Evolutionary conservation across 2,888 invertebrate species (phyloP), one percentile per base, ranked within the genome.

Genomic region (Bellardia pandia): DNA sequence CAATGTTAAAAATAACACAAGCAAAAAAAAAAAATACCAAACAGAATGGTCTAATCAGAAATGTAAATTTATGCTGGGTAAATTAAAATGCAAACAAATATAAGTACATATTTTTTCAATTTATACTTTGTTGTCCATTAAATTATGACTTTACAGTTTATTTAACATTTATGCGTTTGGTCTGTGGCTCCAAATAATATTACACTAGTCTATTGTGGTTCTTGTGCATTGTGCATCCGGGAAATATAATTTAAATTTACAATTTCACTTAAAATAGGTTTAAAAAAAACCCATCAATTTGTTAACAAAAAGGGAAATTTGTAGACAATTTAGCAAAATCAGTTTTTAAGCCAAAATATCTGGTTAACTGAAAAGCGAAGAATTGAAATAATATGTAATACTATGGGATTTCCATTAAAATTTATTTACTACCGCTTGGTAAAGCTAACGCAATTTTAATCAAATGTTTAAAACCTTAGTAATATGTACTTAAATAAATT

Each of bases 61-160:
- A 85, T 85, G 85, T 62, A 85, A 85, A 79, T 85, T 78, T 85
- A 85, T 74, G 68, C 58, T 14, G 60, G 66, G 48, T 68, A 85
- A 85, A 74, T 85, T 79, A 48, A 79, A 78, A 37, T 68, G 16
- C 72, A 72, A 76, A 53, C 58, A 85, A 53, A 68, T 8, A 16
- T 64, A 9, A 14, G 2, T 37, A 37, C 14, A 11, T 33, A 45
- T 42, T 45, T 64, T 64, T 77, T 77, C 1, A 51, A 9, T 30
- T 13, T 71, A 16, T 16, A 11, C 14, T 45, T 74, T 69, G 16
- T 69, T 75, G 60, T 69, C 30, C 45, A 69, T 75, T 69, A 75
- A 56, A 75, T 79, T 69, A 69, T 85, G 60, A 79, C 62, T 83
- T 51, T 40, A 42, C 13, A 79, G 42, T 79, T 62, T 14, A 48